Evolutionary conservation across 1,140 invertebrate genomes (phyloP), one percentile per base, ranked within the genome.

Genomic region (Notospermus geniculatus): DNA sequence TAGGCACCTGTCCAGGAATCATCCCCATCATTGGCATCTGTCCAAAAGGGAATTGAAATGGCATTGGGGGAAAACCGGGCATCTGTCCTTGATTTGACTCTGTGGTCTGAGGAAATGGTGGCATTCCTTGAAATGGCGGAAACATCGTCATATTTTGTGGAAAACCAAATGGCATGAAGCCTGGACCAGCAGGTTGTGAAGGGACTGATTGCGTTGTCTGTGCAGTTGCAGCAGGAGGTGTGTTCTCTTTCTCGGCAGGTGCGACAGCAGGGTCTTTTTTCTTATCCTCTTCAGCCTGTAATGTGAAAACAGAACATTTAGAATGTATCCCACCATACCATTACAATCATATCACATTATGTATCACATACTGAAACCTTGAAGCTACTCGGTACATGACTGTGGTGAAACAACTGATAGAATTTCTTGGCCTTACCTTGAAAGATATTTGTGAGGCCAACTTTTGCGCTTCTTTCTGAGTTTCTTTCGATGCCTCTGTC

Each of bases 381-480:
- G n/a, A n/a, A n/a, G n/a, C n/a, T n/a, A n/a, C n/a, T n/a, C n/a
- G n/a, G n/a, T n/a, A n/a, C n/a, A n/a, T n/a, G n/a, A n/a, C n/a
- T n/a, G n/a, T n/a, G n/a, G n/a, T n/a, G n/a, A n/a, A 36, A 36
- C 15, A 15, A 7, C 4, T 4, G 15, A 36, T 36, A 36, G 5
- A 36, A 36, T 7, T 36, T 7, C n/a, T 50, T 27, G 25, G 4
- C 9, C 4, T 27, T 50, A 78, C 79, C 73, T 79, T 71, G 54
- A 81, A 79, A 43, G 69, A 69, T 23, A 81, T 81, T 59, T 81
- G 78, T 45, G 71, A 63, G 2, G 78, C 79, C 15, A 81, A 60
- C 63, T 78, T 74, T 59, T 77, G 74, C 1, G 79, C 79, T 58
- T 81, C 79, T 54, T 74, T 56, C 15, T 60, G 67, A 2, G 74